These are phyloP conservation scores for Morbakka virulenta DNA, from an alignment of 30 jellyfish, hydroid and myxozoan genomes.

Conservation along the genomic window DNA sequence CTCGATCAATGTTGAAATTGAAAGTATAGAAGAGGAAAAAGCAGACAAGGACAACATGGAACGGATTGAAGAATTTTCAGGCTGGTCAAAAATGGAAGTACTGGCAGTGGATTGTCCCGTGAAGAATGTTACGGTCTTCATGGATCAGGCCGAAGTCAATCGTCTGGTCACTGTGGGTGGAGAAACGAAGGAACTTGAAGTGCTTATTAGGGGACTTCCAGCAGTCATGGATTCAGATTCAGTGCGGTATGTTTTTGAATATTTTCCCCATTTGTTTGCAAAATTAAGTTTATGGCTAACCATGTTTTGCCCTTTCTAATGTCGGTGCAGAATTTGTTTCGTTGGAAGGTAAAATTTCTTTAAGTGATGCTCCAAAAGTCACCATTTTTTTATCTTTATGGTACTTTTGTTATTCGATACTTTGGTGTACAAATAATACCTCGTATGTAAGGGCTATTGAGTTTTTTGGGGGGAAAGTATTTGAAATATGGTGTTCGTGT, in stretches of 20 bases:
- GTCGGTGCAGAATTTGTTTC: too few relatives aligned
- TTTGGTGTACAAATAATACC: too few relatives aligned
- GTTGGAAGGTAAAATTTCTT: too few relatives aligned
- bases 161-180: conserved; percentile 49
- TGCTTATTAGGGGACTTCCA: conserved; percentile 72
- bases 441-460: too few relatives aligned
- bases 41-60: background rate
- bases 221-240: conserved; percentile 75
- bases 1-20: conserved; percentile 37
- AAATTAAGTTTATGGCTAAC: too few relatives aligned
- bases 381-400: too few relatives aligned
- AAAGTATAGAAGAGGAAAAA: background rate
- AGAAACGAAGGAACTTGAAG: conserved; percentile 55
- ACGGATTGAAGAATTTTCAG: background rate
- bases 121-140: conserved; percentile 79
- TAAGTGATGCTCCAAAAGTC: too few relatives aligned
- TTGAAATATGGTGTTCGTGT: too few relatives aligned
- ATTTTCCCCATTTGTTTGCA: background rate
- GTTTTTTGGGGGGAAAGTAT: too few relatives aligned
- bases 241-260: conserved; percentile 43
- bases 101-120: conserved; percentile 54
- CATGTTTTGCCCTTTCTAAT: too few relatives aligned
- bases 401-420: too few relatives aligned
- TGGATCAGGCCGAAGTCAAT: conserved; percentile 92
- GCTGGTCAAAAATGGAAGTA: background rate